Conservation (phyloP, 2,888 invertebrate genomes). For the Dryomyza anilis region DNA sequence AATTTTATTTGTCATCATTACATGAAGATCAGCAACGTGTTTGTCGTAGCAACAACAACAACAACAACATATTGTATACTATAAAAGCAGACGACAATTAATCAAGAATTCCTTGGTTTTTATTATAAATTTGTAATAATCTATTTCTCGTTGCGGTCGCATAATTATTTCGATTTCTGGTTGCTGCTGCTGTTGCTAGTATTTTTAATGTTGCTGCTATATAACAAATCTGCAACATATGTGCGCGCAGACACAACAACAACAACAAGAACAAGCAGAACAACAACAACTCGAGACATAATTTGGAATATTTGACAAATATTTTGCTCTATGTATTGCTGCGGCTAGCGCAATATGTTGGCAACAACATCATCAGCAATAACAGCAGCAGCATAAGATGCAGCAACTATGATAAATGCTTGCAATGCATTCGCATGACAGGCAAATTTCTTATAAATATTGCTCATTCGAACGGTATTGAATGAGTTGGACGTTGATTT, state of each 20-base stretch:
- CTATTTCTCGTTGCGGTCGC: constrained; percentile 35
- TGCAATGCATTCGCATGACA: constrained; percentile 52
- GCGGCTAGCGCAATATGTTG: not conserved
- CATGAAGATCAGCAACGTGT: not conserved
- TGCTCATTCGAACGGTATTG: constrained; percentile 44
- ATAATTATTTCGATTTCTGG: constrained; percentile 21
- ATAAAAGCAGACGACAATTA: constrained; percentile 19
- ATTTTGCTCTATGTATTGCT: constrained; percentile 5
- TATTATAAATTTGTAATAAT: constrained; percentile 38
- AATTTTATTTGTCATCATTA: constrained; percentile 23
- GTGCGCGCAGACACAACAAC: constrained; percentile 35
- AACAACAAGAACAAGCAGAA: not conserved
- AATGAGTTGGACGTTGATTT: constrained; percentile 13
- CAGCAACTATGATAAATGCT: constrained; percentile 35
- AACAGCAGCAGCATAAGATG: constrained; percentile 6
- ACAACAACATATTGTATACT: not conserved
- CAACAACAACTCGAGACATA: constrained; percentile 31
- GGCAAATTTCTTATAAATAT: constrained; percentile 54
- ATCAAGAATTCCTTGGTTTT: constrained; percentile 25
- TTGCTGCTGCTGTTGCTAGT: too few species aligned
- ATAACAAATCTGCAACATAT: constrained; percentile 44
- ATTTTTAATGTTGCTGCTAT: too few species aligned
- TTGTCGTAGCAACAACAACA: not conserved
- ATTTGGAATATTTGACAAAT: constrained; percentile 42
- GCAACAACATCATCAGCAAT: constrained; percentile 1